Conservation (phyloP, 2,113 vertebrate species). For the Struthio camelus region DNA sequence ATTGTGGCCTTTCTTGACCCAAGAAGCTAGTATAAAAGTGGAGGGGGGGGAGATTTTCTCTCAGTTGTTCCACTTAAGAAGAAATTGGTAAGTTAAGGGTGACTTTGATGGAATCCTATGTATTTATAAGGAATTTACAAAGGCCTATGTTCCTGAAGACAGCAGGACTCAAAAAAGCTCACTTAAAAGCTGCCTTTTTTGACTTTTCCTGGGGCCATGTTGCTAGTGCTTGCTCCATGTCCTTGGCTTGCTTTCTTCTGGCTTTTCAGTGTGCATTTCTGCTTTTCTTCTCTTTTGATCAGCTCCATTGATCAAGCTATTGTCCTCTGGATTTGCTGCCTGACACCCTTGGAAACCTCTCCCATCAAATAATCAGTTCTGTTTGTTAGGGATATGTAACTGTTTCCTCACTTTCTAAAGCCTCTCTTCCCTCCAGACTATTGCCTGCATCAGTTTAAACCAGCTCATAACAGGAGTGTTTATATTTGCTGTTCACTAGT, state of each 20-base stretch:
- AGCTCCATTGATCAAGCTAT: neutral
- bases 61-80: neutral
- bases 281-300: neutral
- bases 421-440: neutral
- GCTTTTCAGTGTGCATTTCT: neutral
- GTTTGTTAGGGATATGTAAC: neutral
- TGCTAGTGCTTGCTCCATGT: neutral
- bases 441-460: neutral
- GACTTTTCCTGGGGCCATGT: neutral
- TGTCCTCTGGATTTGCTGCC: neutral
- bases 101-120: neutral
- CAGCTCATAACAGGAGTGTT: neutral
- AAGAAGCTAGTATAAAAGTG: conserved; percentile 4
- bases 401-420: neutral
- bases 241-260: neutral
- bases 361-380: neutral
- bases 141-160: neutral
- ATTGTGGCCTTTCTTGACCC: neutral
- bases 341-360: neutral
- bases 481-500: neutral
- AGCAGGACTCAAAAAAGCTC: neutral
- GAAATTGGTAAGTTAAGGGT: neutral
- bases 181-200: neutral
- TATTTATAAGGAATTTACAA: conserved; percentile 7
- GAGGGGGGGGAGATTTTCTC: neutral